These are phyloP conservation scores for Orientallactaga bullata DNA, from an alignment of 2,113 vertebrate species.

Conservation along the genomic window DNA sequence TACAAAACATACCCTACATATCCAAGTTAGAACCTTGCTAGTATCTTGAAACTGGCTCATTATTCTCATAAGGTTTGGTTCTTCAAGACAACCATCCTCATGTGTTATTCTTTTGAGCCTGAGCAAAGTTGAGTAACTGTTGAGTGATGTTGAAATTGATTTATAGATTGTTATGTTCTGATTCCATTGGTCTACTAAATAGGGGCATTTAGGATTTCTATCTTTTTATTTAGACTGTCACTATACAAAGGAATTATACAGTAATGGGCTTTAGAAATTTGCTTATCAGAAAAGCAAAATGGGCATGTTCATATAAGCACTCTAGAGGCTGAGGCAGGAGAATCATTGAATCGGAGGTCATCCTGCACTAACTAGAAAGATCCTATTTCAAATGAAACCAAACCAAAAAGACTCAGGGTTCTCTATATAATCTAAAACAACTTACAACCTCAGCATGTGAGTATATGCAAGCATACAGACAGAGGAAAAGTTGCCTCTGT, in stretches of 20 bases:
- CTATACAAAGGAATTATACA: background rate
- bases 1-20: conserved; percentile 15
- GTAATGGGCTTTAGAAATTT: conserved; percentile 46
- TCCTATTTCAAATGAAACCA: background rate
- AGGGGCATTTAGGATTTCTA: background rate
- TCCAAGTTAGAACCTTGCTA: conserved; percentile 30
- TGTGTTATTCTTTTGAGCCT: conserved; percentile 11
- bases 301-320: background rate
- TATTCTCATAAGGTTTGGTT: conserved; percentile 28
- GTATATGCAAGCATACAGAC: too few species aligned
- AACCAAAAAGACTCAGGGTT: background rate
- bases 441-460: background rate
- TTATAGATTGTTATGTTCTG: background rate
- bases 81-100: conserved; percentile 14
- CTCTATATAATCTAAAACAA: conserved; percentile 27
- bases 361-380: background rate
- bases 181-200: conserved; percentile 28
- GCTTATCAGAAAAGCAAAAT: background rate
- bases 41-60: conserved; percentile 17
- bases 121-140: conserved; percentile 8
- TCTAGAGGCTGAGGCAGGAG: background rate
- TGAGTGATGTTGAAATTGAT: background rate
- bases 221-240: conserved; percentile 30
- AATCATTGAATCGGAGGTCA: background rate
- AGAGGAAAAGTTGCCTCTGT: background rate